Evolutionary conservation across 1,140 invertebrate genomes (phyloP).

Genomic region (Drosophila navojoa): DNA sequence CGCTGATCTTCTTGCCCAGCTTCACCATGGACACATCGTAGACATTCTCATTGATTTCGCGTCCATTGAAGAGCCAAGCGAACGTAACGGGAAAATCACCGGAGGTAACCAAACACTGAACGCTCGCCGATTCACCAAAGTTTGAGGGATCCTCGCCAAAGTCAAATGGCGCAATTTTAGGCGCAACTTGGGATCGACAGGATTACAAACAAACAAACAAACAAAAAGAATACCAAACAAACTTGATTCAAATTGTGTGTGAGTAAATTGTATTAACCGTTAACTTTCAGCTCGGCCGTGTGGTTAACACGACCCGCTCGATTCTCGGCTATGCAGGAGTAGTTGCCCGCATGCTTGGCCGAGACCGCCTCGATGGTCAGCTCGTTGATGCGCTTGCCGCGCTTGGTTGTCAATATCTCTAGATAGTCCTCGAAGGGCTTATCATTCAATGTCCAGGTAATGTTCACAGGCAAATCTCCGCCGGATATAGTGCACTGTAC

Average conservation of each 20-base stretch:
- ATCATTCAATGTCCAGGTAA: slow-evolving; percentile 87
- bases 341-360: slow-evolving; percentile 90
- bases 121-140: slow-evolving; percentile 89
- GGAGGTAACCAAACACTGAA: slow-evolving; percentile 89
- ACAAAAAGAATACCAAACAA: slow-evolving; percentile 10
- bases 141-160: slow-evolving; percentile 88
- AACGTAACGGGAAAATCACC: slow-evolving; percentile 91
- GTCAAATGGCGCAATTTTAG: slow-evolving; percentile 88
- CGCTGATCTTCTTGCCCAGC: slow-evolving; percentile 85
- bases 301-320: slow-evolving; percentile 87
- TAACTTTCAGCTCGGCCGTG: slow-evolving; percentile 88
- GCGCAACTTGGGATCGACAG: slow-evolving; percentile 85
- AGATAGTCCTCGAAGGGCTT: slow-evolving; percentile 84
- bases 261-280: slow-evolving; percentile 85
- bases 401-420: slow-evolving; percentile 85
- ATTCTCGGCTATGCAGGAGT: slow-evolving; percentile 91
- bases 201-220: not conserved
- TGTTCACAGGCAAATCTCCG: slow-evolving; percentile 88
- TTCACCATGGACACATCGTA: slow-evolving; percentile 83
- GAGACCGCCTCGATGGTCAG: slow-evolving; percentile 91
- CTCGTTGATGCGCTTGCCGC: slow-evolving; percentile 89
- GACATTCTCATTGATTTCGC: slow-evolving; percentile 85
- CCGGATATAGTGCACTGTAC: slow-evolving; percentile 88
- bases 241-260: too few relatives aligned
- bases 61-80: slow-evolving; percentile 85